Base-by-base conservation (phyloP, 2,888 invertebrate species). In the Nymphalis c-album region DNA sequence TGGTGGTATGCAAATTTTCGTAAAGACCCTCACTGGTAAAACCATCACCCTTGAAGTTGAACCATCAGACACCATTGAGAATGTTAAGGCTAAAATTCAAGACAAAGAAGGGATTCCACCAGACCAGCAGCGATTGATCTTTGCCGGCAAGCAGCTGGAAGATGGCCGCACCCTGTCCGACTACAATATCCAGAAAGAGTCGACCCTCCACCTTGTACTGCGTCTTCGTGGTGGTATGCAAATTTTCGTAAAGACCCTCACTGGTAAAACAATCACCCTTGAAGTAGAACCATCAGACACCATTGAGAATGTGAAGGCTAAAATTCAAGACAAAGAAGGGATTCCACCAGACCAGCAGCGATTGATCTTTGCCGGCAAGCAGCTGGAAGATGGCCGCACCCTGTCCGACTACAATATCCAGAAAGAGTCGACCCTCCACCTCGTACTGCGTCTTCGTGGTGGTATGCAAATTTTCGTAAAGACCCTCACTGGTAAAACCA, bases 141-240 rank as follows among this genome's bases (percentile, higher is more conserved):
- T 80, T 60, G 80, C 80, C 7, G 80, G 80, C 1, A 80, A 80
- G 55, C 80, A 80, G 45, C 58, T 80, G 8, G 80, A 80, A 69
- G 79, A 80, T 73, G 79, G 79, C 3, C 78, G 80, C 58, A 80
- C 80, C 0, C 63, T 80, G 0, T 79, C 79, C 1, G 80, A 80
- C 60, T 80, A 80, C 48, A 84, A 84, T 1, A 84, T 85, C 0
- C 84, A 85, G n/a, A 83, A 85, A 7, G 85, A 85, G 20, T 84
- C 84, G 0, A 85, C 84, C 0, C 72, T 84, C 0, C 84, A 85
- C 0, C 71, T 82, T 1, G 82, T 82, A 40, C 40, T 40, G 10
- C 40, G 40, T 40, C 40, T 40, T 4, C 35, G 35, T 40, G 35
- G 35, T 64, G 84, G 84, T 67, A 85, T 84, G 84, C 84, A 84